Evolutionary conservation across 2,797 vertebrate genomes (phyloP), one percentile per base, ranked within the genome.

Genomic region (Gambelia wislizenii): DNA sequence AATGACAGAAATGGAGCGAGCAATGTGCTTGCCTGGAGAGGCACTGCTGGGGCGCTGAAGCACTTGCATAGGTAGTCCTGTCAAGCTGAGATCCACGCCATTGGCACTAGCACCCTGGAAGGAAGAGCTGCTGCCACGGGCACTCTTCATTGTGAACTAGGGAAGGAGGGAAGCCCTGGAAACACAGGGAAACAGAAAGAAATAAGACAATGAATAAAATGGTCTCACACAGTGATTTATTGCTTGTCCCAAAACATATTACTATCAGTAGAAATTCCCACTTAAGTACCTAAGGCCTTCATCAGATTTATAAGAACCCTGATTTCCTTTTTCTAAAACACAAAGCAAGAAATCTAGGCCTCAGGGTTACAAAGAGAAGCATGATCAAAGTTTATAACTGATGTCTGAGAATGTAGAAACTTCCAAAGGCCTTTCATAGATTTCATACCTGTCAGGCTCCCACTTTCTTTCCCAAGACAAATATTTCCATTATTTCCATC

Each of bases 41-140:
- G 98, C 98, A 0, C 98, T 98, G 97, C 96, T 96, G 5, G 98
- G 98, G 7, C 98, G 97, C 22, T 94, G 97, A 76, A 92, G 96
- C 78, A 99, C 81, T 0, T 97, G 96, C 0, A 97, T 97, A 4
- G 98, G 98, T 14, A 98, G 96, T 10, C 99, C 99, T 0, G 96
- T 97, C 89, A 99, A 93, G 87, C 97, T 95, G 89, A 99, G 98
- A 54, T 98, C 98, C 87, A 96, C 14, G 0, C 92, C 67, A 0
- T 96, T 97, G 0, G 96, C 95, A 3, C 87, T 86, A 0, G 92
- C 69, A 1, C 95, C 88, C 18, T 74, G 97, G 56, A 95, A 92
- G 52, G 97, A 97, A 5, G 96, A 92, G 10, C 97, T 95, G 93
- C 98, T 96, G 56, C 84, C 84, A 14, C 97, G 97, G n/a, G 97